Conservation (phyloP, 2,888 invertebrate species). For the Pemphredon lugubris region DNA sequence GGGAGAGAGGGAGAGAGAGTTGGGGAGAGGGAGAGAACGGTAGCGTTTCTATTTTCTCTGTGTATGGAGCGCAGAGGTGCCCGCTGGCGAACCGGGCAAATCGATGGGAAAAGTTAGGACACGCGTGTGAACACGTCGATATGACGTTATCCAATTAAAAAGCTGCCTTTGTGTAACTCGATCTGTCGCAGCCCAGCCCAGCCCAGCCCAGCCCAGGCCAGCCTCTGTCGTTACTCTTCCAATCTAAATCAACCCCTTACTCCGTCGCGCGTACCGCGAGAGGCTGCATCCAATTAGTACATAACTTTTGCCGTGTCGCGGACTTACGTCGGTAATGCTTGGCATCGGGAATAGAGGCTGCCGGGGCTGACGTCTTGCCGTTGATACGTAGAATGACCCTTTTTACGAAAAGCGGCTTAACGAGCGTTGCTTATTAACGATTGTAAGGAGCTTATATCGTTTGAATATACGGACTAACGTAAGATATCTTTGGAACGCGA, state of each 20-base stretch:
- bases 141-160: conserved; percentile 80
- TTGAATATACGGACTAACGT: too few species aligned
- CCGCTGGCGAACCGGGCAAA: conserved; percentile 49
- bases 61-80: conserved; percentile 28
- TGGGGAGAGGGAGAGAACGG: conserved; percentile 12
- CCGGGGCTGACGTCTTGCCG: not conserved
- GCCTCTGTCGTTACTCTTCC: conserved; percentile 46
- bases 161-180: conserved; percentile 73
- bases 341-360: not conserved
- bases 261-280: conserved; percentile 33
- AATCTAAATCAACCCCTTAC: conserved; percentile 62
- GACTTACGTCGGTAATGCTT: conserved; percentile 8
- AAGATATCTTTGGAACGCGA: too few species aligned
- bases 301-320: conserved; percentile 30
- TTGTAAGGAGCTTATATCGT: too few species aligned
- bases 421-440: too few species aligned
- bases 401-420: too few species aligned
- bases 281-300: conserved; percentile 72
- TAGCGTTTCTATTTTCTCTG: conserved; percentile 27
- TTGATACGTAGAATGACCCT: not conserved
- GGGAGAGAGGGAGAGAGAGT: conserved; percentile 24
- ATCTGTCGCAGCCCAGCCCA: conserved; percentile 68
- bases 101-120: conserved; percentile 73
- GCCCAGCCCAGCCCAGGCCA: too few species aligned
- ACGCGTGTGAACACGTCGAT: conserved; percentile 73